Conservation (phyloP, 2,113 vertebrate genomes). For the Neofelis nebulosa region DNA sequence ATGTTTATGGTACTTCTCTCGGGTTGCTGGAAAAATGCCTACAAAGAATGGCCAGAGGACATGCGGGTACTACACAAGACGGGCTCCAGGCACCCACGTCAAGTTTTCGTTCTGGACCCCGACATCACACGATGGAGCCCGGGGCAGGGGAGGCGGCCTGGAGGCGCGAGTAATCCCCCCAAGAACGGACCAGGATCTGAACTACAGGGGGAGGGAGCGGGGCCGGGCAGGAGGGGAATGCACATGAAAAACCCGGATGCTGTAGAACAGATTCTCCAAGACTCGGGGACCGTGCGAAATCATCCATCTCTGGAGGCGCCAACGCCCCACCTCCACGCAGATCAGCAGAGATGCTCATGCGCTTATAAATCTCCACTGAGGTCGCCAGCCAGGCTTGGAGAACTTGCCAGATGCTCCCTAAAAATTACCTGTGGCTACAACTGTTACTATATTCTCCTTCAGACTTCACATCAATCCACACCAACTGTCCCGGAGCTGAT, state of each 20-base stretch:
- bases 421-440: not conserved
- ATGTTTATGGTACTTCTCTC: not conserved
- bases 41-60: not conserved
- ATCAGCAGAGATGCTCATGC: not conserved
- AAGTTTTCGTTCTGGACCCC: not conserved
- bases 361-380: not conserved
- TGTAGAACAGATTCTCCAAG: not conserved
- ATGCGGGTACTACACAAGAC: not conserved
- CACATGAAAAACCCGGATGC: not conserved
- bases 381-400: not conserved
- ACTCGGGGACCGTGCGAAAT: not conserved
- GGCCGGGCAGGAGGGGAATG: not conserved
- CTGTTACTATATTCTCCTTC: not conserved
- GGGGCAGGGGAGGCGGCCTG: not conserved
- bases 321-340: not conserved
- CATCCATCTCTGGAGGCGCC: not conserved
- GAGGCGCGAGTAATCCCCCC: not conserved
- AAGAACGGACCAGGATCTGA: not conserved
- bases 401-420: rapidly evolving
- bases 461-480: not conserved
- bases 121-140: not conserved
- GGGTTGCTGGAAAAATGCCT: not conserved
- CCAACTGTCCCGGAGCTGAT: not conserved
- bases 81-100: not conserved
- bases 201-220: rapidly evolving